Evolutionary conservation across 2,113 vertebrate genomes (phyloP).

Genomic region (Eubucco bourcierii): DNA sequence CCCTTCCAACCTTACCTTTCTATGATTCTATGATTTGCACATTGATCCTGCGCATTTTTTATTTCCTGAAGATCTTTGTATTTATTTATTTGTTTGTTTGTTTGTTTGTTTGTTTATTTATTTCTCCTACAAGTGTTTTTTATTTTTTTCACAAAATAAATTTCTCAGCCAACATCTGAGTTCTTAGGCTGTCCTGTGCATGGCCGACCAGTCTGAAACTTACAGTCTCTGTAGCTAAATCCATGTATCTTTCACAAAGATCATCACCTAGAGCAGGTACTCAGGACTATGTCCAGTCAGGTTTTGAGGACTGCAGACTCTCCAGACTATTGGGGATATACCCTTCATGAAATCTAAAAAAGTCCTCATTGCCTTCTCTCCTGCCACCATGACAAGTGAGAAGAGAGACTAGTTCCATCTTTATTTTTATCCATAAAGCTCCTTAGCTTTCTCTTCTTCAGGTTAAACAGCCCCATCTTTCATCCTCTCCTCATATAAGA

Average conservation of each 20-base stretch:
- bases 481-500: neutral
- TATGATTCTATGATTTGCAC: too few species aligned
- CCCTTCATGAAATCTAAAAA: neutral
- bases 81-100: too few species aligned
- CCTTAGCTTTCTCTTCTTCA: neutral
- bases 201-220: neutral
- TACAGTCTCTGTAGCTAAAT: neutral
- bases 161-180: neutral
- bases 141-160: neutral
- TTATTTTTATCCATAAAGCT: neutral
- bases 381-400: neutral
- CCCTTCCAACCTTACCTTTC: too few species aligned
- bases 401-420: neutral
- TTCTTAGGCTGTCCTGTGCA: neutral
- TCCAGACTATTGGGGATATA: fast-evolving
- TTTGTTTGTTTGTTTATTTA: too few species aligned
- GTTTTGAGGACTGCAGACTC: neutral
- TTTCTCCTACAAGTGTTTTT: neutral
- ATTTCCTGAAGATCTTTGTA: fast-evolving
- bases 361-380: neutral
- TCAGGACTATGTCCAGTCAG: neutral
- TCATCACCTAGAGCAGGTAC: fast-evolving
- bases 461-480: neutral
- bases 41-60: neutral
- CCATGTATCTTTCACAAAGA: neutral